Base-by-base conservation (phyloP, 53 echinoderm and acorn worm genomes). In the Hippasteria phrygiana region DNA sequence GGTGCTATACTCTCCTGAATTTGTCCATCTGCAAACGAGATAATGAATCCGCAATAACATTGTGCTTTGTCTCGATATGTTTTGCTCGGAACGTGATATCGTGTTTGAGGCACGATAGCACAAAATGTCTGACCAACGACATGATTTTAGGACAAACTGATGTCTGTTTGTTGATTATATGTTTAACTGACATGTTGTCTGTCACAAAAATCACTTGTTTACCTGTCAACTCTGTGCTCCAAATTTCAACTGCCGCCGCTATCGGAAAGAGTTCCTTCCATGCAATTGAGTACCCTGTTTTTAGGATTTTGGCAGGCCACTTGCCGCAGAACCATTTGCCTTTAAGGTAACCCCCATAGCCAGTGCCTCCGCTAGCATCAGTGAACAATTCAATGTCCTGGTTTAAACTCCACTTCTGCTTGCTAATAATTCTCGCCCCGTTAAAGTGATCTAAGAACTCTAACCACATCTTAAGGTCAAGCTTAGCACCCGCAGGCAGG, bases 21-120 rank as follows among this genome's bases (percentile, higher is more conserved):
- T 73, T 69, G 38, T 4, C 11, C 59, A 78, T 55, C 75, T 83
- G 79, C 32, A 87, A 91, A 35, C 87, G 79, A 66, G 87, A 87
- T 9, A 87, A 71, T 39, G 91, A 70, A 40, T 91, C 87, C 2
- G 87, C 70, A 43, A 87, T 70, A 8, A 56, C 75, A 74, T 90
- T 90, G 1, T 83, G 43, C 41, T 43, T 45, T 56, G 69, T 73
- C 73, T n/a, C 55, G 5, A 87, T 39, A 20, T 87, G 65, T 4
- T 41, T 55, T 78, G 91, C 91, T 28, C 26, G 73, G 33, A 73
- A 87, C 4, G 46, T 7, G 55, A 91, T 76, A 27, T 83, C 83
- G 31, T 83, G 62, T 70, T 74, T 63, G 27, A 90, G 39, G 59
- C 90, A 83, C 24, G 40, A n/a, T 26, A 90, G 34, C 47, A 90